Evolutionary conservation across 2,113 vertebrate genomes (phyloP).

Genomic region (Martes martes): DNA sequence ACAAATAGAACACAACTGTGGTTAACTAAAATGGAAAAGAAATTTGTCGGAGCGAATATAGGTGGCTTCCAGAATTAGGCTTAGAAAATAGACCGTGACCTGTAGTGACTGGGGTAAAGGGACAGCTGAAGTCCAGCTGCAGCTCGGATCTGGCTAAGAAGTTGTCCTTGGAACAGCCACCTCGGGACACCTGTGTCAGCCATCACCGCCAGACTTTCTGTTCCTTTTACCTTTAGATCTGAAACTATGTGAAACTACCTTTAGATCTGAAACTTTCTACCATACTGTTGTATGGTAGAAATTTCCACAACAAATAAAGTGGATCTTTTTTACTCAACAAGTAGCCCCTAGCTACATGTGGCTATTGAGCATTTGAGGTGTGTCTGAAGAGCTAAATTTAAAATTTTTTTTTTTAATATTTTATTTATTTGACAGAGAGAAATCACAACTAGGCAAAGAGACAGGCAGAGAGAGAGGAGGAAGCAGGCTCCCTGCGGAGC

Average conservation of each 20-base stretch:
- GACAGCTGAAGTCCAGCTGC: no score
- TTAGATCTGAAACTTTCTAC: no score
- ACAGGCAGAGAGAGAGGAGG: no score
- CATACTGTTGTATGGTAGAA: neutral
- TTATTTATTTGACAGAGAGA: no score
- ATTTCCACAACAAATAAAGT: neutral
- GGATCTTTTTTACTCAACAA: neutral
- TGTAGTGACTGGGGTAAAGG: no score
- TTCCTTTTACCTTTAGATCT: neutral
- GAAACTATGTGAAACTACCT: no score
- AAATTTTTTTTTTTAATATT: neutral
- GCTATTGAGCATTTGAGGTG: neutral
- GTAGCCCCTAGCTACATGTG: neutral
- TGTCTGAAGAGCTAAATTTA: neutral
- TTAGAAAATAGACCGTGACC: neutral
- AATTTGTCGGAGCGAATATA: neutral
- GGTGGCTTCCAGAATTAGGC: neutral
- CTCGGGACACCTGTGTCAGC: neutral
- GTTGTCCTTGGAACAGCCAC: neutral
- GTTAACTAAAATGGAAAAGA: neutral
- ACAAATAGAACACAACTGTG: neutral
- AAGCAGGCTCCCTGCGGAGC: no score
- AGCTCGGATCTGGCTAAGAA: neutral
- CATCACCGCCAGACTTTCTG: neutral
- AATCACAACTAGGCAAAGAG: no score